Percentiles rank a stretch among this genome's conserved stretches.
These are phyloP conservation scores for Umimayanthus kanabou DNA, from an alignment of 92 coral and sea anemone species.

Conservation along the genomic window DNA sequence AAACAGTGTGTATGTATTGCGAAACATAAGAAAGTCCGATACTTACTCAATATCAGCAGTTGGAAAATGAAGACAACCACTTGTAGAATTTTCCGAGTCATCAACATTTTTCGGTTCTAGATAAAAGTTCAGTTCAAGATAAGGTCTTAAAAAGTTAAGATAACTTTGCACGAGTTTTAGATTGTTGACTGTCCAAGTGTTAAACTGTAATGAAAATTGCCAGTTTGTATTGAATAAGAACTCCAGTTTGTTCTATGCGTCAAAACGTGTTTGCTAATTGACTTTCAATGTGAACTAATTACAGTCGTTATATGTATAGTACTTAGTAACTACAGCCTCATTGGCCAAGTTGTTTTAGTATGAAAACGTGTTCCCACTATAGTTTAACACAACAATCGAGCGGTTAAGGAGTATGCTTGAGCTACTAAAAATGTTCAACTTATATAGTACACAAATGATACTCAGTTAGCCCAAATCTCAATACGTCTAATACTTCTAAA, in stretches of 20 bases:
- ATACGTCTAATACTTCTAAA: not conserved
- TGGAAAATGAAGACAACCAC: constrained; percentile 1
- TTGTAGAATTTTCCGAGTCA: not conserved
- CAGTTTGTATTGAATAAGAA: not conserved
- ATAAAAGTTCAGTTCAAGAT: not conserved
- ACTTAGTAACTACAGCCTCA: not conserved
- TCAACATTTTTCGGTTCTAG: not conserved
- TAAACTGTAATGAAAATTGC: not conserved
- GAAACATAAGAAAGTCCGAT: not conserved
- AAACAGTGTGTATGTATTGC: not conserved
- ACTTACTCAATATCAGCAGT: constrained; percentile 33
- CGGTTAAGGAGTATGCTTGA: no score
- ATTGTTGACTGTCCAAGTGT: not conserved
- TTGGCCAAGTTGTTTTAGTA: constrained; percentile 17
- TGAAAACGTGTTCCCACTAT: constrained; percentile 17
- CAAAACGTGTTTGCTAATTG: constrained; percentile 32
- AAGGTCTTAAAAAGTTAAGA: not conserved
- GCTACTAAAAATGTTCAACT: not conserved
- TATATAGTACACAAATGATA: no score
- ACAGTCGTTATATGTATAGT: not conserved
- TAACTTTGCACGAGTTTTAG: not conserved
- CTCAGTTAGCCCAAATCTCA: no score
- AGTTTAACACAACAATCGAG: not conserved
- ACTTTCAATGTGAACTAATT: constrained; percentile 13
- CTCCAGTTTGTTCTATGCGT: not conserved